Base-by-base conservation (phyloP, 2,888 invertebrate species). In the Cepaea hortensis region DNA sequence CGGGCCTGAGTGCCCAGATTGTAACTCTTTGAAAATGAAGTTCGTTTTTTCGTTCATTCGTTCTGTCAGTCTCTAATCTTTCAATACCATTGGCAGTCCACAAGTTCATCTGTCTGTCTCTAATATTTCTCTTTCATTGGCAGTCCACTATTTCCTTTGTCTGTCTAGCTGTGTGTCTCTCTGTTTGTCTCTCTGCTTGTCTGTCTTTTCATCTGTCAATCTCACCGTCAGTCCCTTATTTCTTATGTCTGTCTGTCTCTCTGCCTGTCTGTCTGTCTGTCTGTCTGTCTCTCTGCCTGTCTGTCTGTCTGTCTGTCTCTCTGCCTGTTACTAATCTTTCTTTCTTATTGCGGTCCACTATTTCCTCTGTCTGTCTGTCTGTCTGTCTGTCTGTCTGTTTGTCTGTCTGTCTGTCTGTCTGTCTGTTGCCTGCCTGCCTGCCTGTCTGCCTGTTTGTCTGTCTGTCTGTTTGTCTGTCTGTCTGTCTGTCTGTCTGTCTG, bases 401-500 rank as follows among this genome's bases (percentile, higher is more conserved):
- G n/a, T 85, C 79, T 80, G 50, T 85, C 65, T 80, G 55, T 79
- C 65, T 70, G 20, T 79, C 65, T 85, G 70, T 80, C 79, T 85
- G 62, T 85, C 75, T 85, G 68, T 85, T 68, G 68, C 3, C 68
- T 68, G 68, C 4, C 68, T 68, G 68, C 4, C 81, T 81, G 35
- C 62, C 81, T 81, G 11, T 81, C 81, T 81, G 11, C 62, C 81
- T 81, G 15, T 82, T 72, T 82, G 9, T 70, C 82, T 70, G 15
- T 82, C 82, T 82, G 15, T 82, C 82, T 82, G 15, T 82, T 72
- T 70, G 9, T 82, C 82, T 82, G 15, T 82, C 82, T 82, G 15
- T 50, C 20, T 48, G 13, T 20, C 20, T 48, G 46, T 46, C 81
- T 46, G 20, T 68, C 81, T 23, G 65, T 23, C 81, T 68, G 62